A percentile compares a stretch with the other conserved stretches of the same genome.
These are phyloP conservation scores for Nomia melanderi DNA, from an alignment of 1,140 invertebrate genomes.

Conservation along the genomic window DNA sequence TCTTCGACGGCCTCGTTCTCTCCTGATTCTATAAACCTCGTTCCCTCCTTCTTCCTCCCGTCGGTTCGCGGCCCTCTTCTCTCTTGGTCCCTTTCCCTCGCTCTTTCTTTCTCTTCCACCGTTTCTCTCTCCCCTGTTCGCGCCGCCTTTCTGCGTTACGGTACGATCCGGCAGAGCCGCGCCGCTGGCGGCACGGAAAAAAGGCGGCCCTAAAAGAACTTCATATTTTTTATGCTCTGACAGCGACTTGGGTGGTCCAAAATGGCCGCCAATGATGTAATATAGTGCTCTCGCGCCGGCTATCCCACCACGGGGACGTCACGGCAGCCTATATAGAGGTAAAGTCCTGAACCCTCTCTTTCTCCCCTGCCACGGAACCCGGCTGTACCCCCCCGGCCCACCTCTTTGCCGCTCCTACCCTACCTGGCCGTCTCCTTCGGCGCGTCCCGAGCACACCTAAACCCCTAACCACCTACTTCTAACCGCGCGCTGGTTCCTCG, in stretches of 20 bases:
- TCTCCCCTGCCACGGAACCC: not conserved
- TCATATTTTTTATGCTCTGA: conserved; percentile 81
- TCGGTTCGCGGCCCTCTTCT: conserved; percentile 1
- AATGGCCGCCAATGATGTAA: conserved; percentile 82
- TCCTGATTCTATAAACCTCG: conserved; percentile 7
- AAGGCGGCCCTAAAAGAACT: conserved; percentile 82
- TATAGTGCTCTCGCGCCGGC: conserved; percentile 73
- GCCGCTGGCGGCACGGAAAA: conserved; percentile 78
- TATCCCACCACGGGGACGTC: conserved; percentile 52
- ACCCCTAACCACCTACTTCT: conserved; percentile 61
- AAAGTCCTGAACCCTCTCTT: conserved; percentile 35
- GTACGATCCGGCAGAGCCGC: conserved; percentile 70
- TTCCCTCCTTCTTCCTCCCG: not conserved
- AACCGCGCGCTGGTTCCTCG: conserved; percentile 58
- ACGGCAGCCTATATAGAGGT: conserved; percentile 63
- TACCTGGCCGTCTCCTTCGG: not conserved
- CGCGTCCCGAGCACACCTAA: conserved; percentile 39
- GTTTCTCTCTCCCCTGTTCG: conserved; percentile 56
- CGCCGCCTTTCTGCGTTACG: conserved; percentile 71
- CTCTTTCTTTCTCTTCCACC: conserved; percentile 25
- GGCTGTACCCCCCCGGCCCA: not conserved
- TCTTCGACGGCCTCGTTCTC: conserved; percentile 22
- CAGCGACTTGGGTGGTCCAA: conserved; percentile 81
- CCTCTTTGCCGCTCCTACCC: not conserved
- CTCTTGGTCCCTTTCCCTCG: conserved; percentile 14